Percentiles rank a stretch among this genome's conserved stretches.
phyloP scores from a whole-genome alignment of 1,140 invertebrate species.

The Melanaphis sacchari region DNA sequence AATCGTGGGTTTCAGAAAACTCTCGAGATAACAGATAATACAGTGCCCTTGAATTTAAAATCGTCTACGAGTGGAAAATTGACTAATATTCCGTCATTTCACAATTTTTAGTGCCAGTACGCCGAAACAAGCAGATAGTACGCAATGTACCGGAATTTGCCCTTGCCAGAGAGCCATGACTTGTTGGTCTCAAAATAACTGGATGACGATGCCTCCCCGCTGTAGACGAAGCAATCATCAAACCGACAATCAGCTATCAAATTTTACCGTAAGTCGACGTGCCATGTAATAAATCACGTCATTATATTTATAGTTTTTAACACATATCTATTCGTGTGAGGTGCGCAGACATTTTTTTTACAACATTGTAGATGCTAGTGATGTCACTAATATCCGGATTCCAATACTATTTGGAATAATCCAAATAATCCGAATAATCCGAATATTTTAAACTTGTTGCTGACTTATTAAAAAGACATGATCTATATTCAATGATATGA shows the following conservation, averaged over 20 bases:
- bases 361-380: neutral
- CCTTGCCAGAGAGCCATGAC: conserved; percentile 34
- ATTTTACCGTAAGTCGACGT: neutral
- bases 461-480: no score
- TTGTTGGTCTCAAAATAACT: conserved; percentile 41
- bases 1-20: neutral
- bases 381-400: no score
- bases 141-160: neutral
- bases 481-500: no score
- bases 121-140: neutral
- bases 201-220: conserved; percentile 3
- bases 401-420: no score
- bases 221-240: neutral
- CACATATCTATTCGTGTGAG: neutral
- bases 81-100: neutral
- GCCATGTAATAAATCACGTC: neutral
- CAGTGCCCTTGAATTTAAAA: neutral
- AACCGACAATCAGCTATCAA: neutral
- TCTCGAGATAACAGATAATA: neutral
- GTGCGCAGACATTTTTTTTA: neutral
- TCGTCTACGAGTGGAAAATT: neutral
- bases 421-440: no score
- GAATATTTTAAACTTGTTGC: no score
- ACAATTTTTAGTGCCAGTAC: neutral
- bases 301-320: neutral